Base-by-base conservation (phyloP, 2,797 vertebrate species). In the Melanotaenia pygmaea region DNA sequence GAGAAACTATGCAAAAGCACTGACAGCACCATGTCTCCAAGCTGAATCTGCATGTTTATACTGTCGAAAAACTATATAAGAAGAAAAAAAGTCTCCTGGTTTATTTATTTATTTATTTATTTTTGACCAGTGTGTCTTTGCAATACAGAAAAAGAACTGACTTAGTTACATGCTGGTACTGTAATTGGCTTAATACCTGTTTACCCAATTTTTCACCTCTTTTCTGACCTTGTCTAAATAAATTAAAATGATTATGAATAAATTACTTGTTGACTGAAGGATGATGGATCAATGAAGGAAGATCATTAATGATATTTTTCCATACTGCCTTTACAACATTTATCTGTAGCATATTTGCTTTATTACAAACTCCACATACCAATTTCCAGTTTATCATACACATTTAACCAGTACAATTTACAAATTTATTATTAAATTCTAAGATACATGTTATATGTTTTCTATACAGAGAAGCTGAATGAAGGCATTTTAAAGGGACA, bases 181-280 rank as follows among this genome's bases (percentile, higher is more conserved):
- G 26, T 63, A 28, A 30, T 47, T 47, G 4, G 9, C 28, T 47
- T 13, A 14, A 54, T 28, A 54, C 24, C 51, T 54, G 12, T 54
- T 54, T 28, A 26, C 24, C 28, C 51, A 13, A 13, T 13, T 54
- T 45, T 45, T 20, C 18, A 45, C 43, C 18, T 18, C 16, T 45
- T 54, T 10, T 67, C 34, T 83, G 75, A 74, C 88, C 83, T 83
- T 85, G 67, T 82, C 35, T 87, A 57, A 87, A 89, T 86, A 82
- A 87, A 86, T 86, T 28, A 64, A 50, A 70, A 67, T 70, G 62
- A 72, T 58, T 14, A 63, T 86, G 77, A 83, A 90, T 91, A 82
- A 88, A 79, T 85, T 67, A 87, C 59, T 50, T 70, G 64, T 60
- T 65, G 56, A 78, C 32, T 82, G 78, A 88, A 89, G 82, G 89